Percentiles rank a stretch among this genome's conserved stretches.
Evolutionary conservation across 2,888 invertebrate species (phyloP).

Genomic region (Cremastinae sp.): DNA sequence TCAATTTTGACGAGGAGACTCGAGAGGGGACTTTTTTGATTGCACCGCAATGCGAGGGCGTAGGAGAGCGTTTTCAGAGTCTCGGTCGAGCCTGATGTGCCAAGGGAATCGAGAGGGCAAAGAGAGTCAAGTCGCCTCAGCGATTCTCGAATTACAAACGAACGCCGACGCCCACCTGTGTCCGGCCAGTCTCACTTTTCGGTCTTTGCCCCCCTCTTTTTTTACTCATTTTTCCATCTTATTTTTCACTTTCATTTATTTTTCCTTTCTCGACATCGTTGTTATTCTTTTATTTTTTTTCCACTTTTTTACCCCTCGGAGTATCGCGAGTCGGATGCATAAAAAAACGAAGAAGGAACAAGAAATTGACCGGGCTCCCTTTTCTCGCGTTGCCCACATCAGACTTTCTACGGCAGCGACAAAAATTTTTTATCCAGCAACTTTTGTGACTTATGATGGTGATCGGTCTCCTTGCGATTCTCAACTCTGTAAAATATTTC

Average conservation of each 20-base stretch:
- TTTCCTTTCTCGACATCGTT: constrained; percentile 27
- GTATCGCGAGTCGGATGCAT: too few species aligned
- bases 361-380: too few species aligned
- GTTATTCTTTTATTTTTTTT: neutral
- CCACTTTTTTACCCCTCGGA: neutral
- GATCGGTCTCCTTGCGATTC: too few species aligned
- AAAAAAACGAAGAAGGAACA: too few species aligned
- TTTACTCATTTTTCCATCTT: constrained; percentile 32
- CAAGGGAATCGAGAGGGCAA: constrained; percentile 26
- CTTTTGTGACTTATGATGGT: too few species aligned
- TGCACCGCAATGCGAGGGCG: constrained; percentile 55
- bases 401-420: too few species aligned
- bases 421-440: too few species aligned
- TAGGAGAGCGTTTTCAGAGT: constrained; percentile 27
- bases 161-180: constrained; percentile 76
- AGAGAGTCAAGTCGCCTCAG: constrained; percentile 63
- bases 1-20: constrained; percentile 62
- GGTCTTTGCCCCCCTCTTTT: constrained; percentile 27
- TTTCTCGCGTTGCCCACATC: too few species aligned
- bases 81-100: constrained; percentile 11
- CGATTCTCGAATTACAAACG: constrained; percentile 76
- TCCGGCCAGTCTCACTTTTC: constrained; percentile 64
- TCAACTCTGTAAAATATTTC: too few species aligned
- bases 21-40: constrained; percentile 65
- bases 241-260: too few species aligned